Conservation (phyloP, 2,888 invertebrate genomes). For the Tanypteryx hageni region DNA sequence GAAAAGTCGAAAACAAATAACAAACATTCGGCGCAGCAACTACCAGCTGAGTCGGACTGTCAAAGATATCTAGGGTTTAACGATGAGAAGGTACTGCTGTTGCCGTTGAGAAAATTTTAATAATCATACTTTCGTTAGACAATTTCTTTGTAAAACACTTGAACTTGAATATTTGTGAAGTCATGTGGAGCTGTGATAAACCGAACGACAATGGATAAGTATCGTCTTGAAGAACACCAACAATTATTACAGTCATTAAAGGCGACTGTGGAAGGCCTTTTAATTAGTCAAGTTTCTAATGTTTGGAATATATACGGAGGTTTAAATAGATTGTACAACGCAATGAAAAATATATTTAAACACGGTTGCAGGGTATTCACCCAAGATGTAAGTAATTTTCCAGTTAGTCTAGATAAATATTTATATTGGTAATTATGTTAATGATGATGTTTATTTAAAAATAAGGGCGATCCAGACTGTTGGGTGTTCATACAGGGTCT, state of each 20-base stretch:
- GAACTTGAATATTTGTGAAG: background rate
- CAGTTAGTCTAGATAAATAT: background rate
- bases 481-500: slow-evolving; percentile 80
- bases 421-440: background rate
- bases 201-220: slow-evolving; percentile 60
- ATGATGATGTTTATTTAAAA: slow-evolving; percentile 65
- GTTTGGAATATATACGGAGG: slow-evolving; percentile 81
- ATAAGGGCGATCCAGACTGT: slow-evolving; percentile 77
- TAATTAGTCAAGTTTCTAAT: slow-evolving; percentile 78
- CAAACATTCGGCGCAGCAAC: slow-evolving; percentile 17
- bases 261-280: slow-evolving; percentile 78
- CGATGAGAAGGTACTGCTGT: background rate
- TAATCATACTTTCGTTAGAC: background rate
- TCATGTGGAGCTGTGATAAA: slow-evolving; percentile 50
- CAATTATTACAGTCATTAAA: slow-evolving; percentile 77
- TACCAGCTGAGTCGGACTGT: slow-evolving; percentile 37
- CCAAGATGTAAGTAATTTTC: slow-evolving; percentile 73
- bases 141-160: background rate
- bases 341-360: slow-evolving; percentile 78
- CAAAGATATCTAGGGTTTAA: background rate
- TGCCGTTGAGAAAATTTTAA: background rate
- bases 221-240: slow-evolving; percentile 61
- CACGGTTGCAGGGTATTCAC: slow-evolving; percentile 77
- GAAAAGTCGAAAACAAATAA: slow-evolving; percentile 34
- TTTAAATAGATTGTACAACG: slow-evolving; percentile 77